Conservation (phyloP, 2,113 vertebrate species). For the Gallinago media region DNA sequence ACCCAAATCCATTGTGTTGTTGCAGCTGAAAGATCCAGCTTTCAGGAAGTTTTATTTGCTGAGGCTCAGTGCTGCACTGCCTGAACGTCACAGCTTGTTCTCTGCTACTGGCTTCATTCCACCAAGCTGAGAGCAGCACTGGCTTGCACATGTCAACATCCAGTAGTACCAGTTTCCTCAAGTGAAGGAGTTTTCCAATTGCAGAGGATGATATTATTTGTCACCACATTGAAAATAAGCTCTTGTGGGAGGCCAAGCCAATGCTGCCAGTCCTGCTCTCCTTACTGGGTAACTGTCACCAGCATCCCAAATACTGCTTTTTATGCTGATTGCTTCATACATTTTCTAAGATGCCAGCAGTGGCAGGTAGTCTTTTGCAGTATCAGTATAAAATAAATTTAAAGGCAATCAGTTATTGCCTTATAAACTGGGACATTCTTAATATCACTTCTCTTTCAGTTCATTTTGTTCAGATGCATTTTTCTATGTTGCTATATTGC, state of each 20-base stretch:
- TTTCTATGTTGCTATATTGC: neutral
- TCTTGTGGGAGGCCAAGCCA: neutral
- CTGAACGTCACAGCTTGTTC: neutral
- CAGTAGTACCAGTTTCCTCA: neutral
- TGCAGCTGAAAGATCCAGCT: neutral
- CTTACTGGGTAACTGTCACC: neutral
- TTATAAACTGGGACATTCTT: neutral
- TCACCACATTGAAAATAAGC: neutral
- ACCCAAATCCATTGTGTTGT: neutral
- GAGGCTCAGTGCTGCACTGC: neutral
- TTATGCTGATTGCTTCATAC: rapidly evolving
- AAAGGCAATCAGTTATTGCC: neutral
- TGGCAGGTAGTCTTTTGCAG: neutral
- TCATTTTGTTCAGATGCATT: neutral
- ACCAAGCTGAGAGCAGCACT: neutral
- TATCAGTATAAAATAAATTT: neutral
- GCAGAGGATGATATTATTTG: neutral
- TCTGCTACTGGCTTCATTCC: neutral
- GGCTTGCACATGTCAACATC: neutral
- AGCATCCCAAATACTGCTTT: neutral
- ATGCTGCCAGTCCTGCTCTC: neutral
- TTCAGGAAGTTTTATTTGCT: neutral
- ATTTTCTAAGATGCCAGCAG: neutral
- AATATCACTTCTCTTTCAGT: neutral
- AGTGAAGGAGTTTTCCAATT: neutral